Evolutionary conservation across 2,888 invertebrate species (phyloP), one percentile per base, ranked within the genome.

Genomic region (Stenotaenia linearis): DNA sequence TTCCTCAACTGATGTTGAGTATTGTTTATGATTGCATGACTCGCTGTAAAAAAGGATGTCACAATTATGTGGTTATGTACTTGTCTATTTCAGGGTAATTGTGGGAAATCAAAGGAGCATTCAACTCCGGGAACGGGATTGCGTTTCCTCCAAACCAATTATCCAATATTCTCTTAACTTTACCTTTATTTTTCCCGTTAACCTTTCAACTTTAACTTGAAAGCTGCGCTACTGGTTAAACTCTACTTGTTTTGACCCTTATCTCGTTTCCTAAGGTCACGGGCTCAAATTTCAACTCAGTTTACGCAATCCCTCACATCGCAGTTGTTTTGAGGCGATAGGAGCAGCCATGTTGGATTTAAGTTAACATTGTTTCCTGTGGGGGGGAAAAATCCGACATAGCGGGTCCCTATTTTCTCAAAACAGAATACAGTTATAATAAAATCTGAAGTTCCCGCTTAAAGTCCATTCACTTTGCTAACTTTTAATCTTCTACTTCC

Each of bases 401-500:
- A n/a, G n/a, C n/a, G n/a, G n/a, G n/a, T n/a, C n/a, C n/a, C n/a
- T n/a, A n/a, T n/a, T n/a, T n/a, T n/a, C n/a, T n/a, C n/a, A n/a
- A n/a, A n/a, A n/a, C n/a, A n/a, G n/a, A n/a, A n/a, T n/a, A n/a
- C n/a, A n/a, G n/a, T n/a, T n/a, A n/a, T n/a, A n/a, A n/a, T n/a
- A n/a, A n/a, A n/a, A n/a, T n/a, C n/a, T n/a, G n/a, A n/a, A n/a
- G n/a, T n/a, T n/a, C n/a, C n/a, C n/a, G n/a, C n/a, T n/a, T n/a
- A n/a, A n/a, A n/a, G n/a, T n/a, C n/a, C n/a, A n/a, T n/a, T n/a
- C 10, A 56, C 10, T n/a, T 56, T 21, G 4, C 23, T 56, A 75
- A 23, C 5, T 75, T 18, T 28, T 10, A 79, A 50, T 23, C 80
- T 50, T 80, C 32, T 77, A 25, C 56, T 56, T 80, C 61, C 45